Base-by-base conservation (phyloP, 2,888 invertebrate genomes). In the Pristionchus exspectatus region DNA sequence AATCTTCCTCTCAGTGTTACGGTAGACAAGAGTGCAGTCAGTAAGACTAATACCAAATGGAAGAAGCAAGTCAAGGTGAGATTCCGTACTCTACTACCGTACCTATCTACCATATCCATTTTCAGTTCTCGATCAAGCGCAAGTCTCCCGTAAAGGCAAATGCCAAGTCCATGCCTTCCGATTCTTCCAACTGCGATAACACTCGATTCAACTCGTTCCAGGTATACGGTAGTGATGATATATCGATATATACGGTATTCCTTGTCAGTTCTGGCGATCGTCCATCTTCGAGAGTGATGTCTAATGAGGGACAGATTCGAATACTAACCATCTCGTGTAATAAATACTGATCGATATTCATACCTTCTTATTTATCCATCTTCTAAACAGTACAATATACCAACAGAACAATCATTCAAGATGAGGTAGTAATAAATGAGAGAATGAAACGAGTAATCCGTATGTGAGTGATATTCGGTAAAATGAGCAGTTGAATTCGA, bases 221-320 rank as follows among this genome's bases (percentile, higher is more conserved):
- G 84, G 84, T 85, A 85, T 59, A 69, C 69, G 30, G 74, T 74
- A 74, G 38, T 24, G 27, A 72, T 12, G 33, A 12, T 2, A 16
- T 38, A 38, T 74, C 74, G 30, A 38, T 74, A 21, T 27, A 18
- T 27, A 16, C 16, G 2, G 12, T 5, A 10, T 12, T n/a, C 54
- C 27, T 21, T 59, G 56, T 0, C 84, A 85, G 84, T 85, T 85
- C 84, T 85, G 84, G 84, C 84, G 84, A 24, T 59, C 84, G 9
- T 85, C 84, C 21, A 85, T 85, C 59, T 59, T 85, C 38, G 84
- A 85, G 59, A 85, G 84, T 24, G 84, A 85, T 33, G 84, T 85
- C 33, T 85, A 33, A 85, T 5, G 12, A 30, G 5, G 9, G 21
- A 1, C 18, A 59, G n/a, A 44, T 50, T 50, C 44, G 44, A 9